Evolutionary conservation across 1,140 invertebrate genomes (phyloP).

Genomic region (Leptestheria dahalacensis): DNA sequence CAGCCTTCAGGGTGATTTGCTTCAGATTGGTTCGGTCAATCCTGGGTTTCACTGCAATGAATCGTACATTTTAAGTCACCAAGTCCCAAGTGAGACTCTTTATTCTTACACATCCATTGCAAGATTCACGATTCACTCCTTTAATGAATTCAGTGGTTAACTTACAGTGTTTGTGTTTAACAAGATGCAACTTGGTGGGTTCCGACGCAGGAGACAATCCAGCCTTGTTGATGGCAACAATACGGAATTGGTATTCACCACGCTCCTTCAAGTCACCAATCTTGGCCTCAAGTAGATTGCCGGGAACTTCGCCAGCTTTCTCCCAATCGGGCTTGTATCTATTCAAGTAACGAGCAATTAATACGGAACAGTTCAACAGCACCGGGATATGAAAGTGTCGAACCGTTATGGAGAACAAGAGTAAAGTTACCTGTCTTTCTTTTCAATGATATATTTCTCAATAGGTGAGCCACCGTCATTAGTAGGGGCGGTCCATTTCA

Average conservation of each 20-base stretch:
- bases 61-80: too few relatives aligned
- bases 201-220: slow-evolving; percentile 86
- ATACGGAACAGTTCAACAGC: neutral
- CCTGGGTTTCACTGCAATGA: slow-evolving; percentile 72
- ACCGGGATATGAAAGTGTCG: neutral
- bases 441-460: slow-evolving; percentile 94
- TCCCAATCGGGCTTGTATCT: slow-evolving; percentile 59
- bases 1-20: slow-evolving; percentile 72
- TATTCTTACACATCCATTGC: too few relatives aligned
- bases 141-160: slow-evolving; percentile 18
- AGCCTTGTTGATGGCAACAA: slow-evolving; percentile 92
- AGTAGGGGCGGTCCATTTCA: slow-evolving; percentile 86
- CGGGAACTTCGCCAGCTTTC: slow-evolving; percentile 60
- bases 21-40: slow-evolving; percentile 90
- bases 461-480: slow-evolving; percentile 89
- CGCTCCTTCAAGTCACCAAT: slow-evolving; percentile 78
- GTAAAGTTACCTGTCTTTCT: slow-evolving; percentile 55
- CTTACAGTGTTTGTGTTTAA: slow-evolving; percentile 76
- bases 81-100: too few relatives aligned
- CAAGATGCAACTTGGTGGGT: slow-evolving; percentile 76
- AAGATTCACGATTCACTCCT: too few relatives aligned
- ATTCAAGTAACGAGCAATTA: slow-evolving; percentile 9
- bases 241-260: slow-evolving; percentile 85
- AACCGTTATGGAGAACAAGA: neutral
- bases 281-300: slow-evolving; percentile 55